These are phyloP conservation scores for Epinotia demarniana DNA, from an alignment of 2,888 invertebrate species.

Conservation along the genomic window DNA sequence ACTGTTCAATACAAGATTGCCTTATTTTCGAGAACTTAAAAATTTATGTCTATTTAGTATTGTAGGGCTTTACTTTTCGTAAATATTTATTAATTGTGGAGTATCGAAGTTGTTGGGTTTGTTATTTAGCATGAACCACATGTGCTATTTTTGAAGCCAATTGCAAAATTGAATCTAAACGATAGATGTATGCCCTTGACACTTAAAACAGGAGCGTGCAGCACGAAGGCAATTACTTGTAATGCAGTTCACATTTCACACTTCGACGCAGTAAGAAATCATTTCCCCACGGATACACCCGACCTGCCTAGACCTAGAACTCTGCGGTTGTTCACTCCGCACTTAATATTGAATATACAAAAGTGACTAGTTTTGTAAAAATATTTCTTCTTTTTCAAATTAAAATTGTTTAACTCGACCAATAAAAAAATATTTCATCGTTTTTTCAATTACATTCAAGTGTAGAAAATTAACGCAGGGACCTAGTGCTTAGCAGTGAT, in stretches of 20 bases:
- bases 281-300: constrained; percentile 44
- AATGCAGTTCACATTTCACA: constrained; percentile 63
- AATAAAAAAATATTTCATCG: background rate
- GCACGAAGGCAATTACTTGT: constrained; percentile 70
- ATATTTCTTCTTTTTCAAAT: background rate
- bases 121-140: constrained; percentile 7
- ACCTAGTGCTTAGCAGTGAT: background rate
- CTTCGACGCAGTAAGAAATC: constrained; percentile 55
- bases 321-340: constrained; percentile 50
- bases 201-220: constrained; percentile 52
- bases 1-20: background rate
- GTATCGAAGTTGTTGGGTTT: background rate
- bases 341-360: background rate
- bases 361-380: background rate
- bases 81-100: background rate
- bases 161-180: constrained; percentile 47
- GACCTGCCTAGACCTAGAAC: constrained; percentile 47
- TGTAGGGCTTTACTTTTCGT: background rate
- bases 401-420: background rate
- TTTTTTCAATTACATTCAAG: background rate
- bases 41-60: background rate
- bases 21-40: too few relatives aligned
- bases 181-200: constrained; percentile 48
- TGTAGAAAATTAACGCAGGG: background rate
- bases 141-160: constrained; percentile 26